Percentiles rank a stretch among this genome's conserved stretches.
phyloP scores from a whole-genome alignment of 2,113 vertebrate genomes.

The Protobothrops mucrosquamatus region DNA sequence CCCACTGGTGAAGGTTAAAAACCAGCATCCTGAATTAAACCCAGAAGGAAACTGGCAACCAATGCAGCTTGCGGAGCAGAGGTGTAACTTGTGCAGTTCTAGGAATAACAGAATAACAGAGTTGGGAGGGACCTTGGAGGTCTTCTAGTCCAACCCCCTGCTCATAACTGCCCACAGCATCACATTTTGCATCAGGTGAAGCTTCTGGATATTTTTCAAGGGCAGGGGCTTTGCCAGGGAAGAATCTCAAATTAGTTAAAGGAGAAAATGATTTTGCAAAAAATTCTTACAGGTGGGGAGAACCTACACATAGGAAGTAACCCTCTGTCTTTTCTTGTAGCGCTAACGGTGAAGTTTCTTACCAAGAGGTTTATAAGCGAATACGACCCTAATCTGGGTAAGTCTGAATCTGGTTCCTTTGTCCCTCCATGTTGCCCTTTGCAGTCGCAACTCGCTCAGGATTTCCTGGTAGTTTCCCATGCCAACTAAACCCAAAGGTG shows the following conservation, averaged over 20 bases:
- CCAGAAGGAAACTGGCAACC: not conserved
- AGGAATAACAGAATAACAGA: not conserved
- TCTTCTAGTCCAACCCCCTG: not conserved
- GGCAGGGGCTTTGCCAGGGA: not conserved
- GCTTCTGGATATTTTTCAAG: not conserved
- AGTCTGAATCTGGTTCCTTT: slow-evolving; percentile 34
- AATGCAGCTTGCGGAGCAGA: not conserved
- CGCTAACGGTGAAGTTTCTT: slow-evolving; percentile 89
- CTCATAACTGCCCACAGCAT: not conserved
- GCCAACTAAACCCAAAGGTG: not conserved
- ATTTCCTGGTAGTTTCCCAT: not conserved
- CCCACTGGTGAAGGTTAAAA: not conserved
- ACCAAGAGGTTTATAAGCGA: slow-evolving; percentile 92
- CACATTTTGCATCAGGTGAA: not conserved
- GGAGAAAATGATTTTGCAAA: no score
- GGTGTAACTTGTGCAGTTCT: not conserved
- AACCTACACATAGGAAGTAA: not conserved
- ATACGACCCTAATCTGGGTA: slow-evolving; percentile 90
- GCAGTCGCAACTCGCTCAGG: not conserved
- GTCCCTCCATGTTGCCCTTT: not conserved
- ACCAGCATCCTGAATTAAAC: not conserved
- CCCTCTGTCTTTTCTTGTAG: slow-evolving; percentile 62
- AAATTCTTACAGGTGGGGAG: not conserved
- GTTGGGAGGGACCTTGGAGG: not conserved
- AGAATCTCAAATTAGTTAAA: no score